phyloP scores from a whole-genome alignment of 2,888 invertebrate species.

The Salpingus planirostris region DNA sequence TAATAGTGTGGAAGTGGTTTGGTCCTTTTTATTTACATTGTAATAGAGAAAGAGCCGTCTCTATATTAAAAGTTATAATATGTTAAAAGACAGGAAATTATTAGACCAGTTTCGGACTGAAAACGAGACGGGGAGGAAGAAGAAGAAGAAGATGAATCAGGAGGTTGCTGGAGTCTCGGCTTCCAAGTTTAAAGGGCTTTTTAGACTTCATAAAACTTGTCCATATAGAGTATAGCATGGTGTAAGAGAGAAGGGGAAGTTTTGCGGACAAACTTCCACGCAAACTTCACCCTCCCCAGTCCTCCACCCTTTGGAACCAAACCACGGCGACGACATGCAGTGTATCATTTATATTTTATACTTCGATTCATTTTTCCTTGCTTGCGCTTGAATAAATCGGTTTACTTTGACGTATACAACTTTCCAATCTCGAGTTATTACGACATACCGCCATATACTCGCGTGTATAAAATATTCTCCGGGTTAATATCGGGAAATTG shows the following conservation, averaged over 20 bases:
- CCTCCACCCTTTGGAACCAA: too few species aligned
- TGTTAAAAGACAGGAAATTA: slow-evolving; percentile 22
- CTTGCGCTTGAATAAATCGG: too few species aligned
- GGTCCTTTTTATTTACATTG: slow-evolving; percentile 10
- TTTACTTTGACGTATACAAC: too few species aligned
- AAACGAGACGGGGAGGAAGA: too few species aligned
- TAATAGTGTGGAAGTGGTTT: too few species aligned
- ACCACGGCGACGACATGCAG: too few species aligned
- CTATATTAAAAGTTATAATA: slow-evolving; percentile 19
- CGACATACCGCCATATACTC: too few species aligned
- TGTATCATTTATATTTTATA: slow-evolving; percentile 26
- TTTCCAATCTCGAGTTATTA: too few species aligned
- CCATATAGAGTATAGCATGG: slow-evolving; percentile 15
- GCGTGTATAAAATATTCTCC: too few species aligned
- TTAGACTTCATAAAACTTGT: slow-evolving; percentile 23
- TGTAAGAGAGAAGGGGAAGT: too few species aligned
- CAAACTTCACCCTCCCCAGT: slow-evolving; percentile 16
- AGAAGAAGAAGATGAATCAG: slow-evolving; percentile 3
- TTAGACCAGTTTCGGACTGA: slow-evolving; percentile 16
- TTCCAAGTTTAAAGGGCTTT: slow-evolving; percentile 19
- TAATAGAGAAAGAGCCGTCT: too few species aligned
- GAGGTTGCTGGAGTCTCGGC: slow-evolving; percentile 14
- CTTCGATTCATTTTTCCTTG: slow-evolving; percentile 19
- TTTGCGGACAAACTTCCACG: slow-evolving; percentile 18
- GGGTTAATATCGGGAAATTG: too few species aligned